Conservation (phyloP, 2,797 vertebrate species). For the Catharus ustulatus region DNA sequence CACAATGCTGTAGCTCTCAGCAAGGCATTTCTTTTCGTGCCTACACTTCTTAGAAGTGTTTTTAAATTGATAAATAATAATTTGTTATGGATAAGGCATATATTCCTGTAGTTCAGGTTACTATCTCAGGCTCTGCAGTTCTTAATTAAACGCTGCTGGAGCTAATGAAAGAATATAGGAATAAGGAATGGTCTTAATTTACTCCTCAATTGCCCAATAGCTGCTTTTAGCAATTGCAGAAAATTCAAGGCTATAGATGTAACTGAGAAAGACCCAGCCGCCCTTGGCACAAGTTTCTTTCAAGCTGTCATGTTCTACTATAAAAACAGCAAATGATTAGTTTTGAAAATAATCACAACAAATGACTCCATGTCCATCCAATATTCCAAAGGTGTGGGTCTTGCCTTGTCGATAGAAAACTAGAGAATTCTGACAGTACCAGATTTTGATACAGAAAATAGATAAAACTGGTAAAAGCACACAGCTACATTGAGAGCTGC, state of each 20-base stretch:
- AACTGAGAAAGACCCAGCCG: not conserved
- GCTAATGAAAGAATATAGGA: not conserved
- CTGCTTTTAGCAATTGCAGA: not conserved
- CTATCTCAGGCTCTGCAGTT: not conserved
- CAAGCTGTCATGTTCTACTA: not conserved
- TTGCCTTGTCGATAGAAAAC: not conserved
- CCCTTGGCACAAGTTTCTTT: not conserved
- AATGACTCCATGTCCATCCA: not conserved
- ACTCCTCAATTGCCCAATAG: not conserved
- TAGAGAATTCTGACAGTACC: not conserved
- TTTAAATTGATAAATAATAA: not conserved
- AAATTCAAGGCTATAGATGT: not conserved
- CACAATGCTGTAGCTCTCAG: rapidly evolving
- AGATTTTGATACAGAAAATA: not conserved
- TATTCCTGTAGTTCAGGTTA: not conserved
- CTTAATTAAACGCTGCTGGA: constrained; percentile 26
- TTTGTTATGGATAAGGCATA: not conserved
- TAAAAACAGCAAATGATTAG: not conserved
- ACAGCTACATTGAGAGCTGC: not conserved
- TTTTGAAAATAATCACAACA: not conserved
- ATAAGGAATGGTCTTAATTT: constrained; percentile 9
- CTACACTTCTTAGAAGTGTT: not conserved
- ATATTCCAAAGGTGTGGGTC: not conserved
- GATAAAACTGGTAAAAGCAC: not conserved
- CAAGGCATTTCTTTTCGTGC: not conserved